Evolutionary conservation across 2,888 invertebrate species (phyloP).

Genomic region (Schizotus pectinicornis): DNA sequence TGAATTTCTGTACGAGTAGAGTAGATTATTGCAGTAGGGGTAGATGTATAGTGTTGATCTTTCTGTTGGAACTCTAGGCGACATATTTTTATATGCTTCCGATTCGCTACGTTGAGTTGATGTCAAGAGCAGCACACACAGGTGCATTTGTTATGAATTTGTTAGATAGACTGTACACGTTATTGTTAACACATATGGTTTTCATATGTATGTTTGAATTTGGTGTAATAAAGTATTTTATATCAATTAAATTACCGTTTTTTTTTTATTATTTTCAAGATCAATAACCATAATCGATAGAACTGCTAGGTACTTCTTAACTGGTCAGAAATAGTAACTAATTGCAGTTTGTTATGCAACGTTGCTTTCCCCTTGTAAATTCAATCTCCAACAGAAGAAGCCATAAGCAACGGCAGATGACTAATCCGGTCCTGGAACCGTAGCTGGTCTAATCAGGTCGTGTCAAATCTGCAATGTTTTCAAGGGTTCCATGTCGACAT

Average conservation of each 20-base stretch:
- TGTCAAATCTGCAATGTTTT: too few species aligned
- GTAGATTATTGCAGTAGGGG: not conserved
- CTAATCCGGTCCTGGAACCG: too few species aligned
- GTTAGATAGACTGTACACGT: conserved; percentile 30
- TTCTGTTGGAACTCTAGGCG: conserved; percentile 9
- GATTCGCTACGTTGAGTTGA: conserved; percentile 17
- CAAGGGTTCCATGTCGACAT: too few species aligned
- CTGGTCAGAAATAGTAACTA: too few species aligned
- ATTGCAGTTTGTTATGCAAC: too few species aligned
- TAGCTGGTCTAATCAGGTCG: too few species aligned
- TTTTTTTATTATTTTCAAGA: too few species aligned
- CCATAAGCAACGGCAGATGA: too few species aligned
- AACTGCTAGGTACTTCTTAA: too few species aligned
- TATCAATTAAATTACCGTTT: conserved; percentile 8
- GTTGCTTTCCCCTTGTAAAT: too few species aligned
- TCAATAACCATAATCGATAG: too few species aligned
- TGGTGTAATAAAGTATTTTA: conserved; percentile 39
- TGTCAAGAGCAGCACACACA: conserved; percentile 12
- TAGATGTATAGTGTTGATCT: conserved; percentile 28
- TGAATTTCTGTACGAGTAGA: conserved; percentile 12
- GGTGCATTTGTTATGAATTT: conserved; percentile 29
- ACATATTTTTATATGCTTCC: conserved; percentile 29
- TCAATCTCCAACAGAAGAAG: too few species aligned
- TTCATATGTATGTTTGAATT: conserved; percentile 37
- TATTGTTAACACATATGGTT: conserved; percentile 30